A percentile compares a stretch with the other conserved stretches of the same genome.
phyloP scores from a whole-genome alignment of 2,888 invertebrate species.

The Odontocolon sp. region DNA sequence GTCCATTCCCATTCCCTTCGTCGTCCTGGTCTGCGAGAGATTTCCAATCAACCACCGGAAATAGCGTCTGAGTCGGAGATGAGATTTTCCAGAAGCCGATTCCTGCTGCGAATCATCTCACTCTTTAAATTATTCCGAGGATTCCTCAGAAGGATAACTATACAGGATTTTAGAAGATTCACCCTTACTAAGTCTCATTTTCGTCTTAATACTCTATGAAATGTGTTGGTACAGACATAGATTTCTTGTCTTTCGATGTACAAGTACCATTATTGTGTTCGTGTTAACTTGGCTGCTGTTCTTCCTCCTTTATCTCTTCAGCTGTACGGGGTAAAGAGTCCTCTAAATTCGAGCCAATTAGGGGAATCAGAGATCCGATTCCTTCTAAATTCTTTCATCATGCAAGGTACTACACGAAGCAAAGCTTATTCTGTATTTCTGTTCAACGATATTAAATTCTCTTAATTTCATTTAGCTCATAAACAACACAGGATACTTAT shows the following conservation, averaged over 20 bases:
- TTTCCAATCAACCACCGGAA: conserved; percentile 74
- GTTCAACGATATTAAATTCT: no score
- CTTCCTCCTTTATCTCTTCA: background rate
- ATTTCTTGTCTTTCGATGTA: conserved; percentile 1
- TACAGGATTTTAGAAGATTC: background rate
- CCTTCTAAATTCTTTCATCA: background rate
- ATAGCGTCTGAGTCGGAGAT: conserved; percentile 74
- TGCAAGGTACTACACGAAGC: no score
- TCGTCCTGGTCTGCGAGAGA: conserved; percentile 56
- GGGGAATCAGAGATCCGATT: conserved; percentile 8
- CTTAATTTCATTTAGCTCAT: no score
- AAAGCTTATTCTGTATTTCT: no score
- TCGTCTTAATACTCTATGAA: background rate
- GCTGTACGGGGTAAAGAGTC: background rate
- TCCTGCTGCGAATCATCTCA: conserved; percentile 44
- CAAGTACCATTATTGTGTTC: conserved; percentile 32
- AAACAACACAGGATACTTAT: no score
- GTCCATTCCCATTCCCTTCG: background rate
- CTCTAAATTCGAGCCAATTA: conserved; percentile 21
- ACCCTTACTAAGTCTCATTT: background rate
- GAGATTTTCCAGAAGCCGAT: conserved; percentile 67
- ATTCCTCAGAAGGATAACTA: conserved; percentile 28
- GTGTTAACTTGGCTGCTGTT: conserved; percentile 18
- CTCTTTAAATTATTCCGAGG: conserved; percentile 54
- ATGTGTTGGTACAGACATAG: background rate